Evolutionary conservation across 2,888 invertebrate genomes (phyloP), one percentile per base, ranked within the genome.

Genomic region (Steinernema scapterisci): DNA sequence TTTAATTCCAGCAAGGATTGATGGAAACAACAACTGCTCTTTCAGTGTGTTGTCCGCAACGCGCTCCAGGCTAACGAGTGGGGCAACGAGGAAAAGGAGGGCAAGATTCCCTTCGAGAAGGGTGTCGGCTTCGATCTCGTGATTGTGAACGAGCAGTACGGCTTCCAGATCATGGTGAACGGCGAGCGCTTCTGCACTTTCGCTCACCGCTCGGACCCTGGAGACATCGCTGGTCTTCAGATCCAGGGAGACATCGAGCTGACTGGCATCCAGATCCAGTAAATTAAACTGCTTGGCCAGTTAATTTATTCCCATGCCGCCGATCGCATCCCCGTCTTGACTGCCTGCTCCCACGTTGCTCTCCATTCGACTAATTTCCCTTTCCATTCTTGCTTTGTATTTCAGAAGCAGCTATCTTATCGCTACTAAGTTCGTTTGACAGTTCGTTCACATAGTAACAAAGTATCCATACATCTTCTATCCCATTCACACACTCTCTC

Each of bases 131-230:
- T 86, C 81, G 86, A 86, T 72, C 76, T 86, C 52, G 83, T 82
- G 74, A 85, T 86, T 77, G 78, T 79, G 70, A 86, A 86, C 78
- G 86, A 87, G 79, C 81, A 83, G 71, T 87, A 86, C 76, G 86
- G 85, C 52, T 86, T 86, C 85, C 77, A 88, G 87, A 82, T 88
- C 76, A 86, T 82, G 79, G 78, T 88, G 73, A 88, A 88, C 80
- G 87, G 87, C 46, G 84, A 85, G 74, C 88, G 87, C 52, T 87
- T 80, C 81, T 83, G 82, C 75, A 84, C 88, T 27, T 88, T 82
- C 81, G 85, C 86, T 70, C 88, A 88, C 77, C 84, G 88, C 74
- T 76, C 82, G 48, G 87, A 87, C 71, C 87, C 87, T 70, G 81
- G 86, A 75, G 85, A 84, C 78, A 82, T 88, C 73, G 81, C 83